Evolutionary conservation across 2,797 vertebrate genomes (phyloP).

Genomic region (Catostomus latipinnis): DNA sequence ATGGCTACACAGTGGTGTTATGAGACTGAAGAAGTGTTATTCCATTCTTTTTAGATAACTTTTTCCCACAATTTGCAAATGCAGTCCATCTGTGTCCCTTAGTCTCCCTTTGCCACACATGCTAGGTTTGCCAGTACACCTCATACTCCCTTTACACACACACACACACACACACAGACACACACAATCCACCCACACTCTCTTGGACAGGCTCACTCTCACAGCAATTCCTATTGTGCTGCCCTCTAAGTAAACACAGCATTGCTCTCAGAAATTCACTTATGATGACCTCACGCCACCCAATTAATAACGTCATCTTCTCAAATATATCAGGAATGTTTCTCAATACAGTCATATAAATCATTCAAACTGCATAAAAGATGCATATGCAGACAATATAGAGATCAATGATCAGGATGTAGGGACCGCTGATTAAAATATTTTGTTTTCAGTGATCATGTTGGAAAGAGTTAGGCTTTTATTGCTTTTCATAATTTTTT

Average conservation of each 20-base stretch:
- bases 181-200: slow-evolving; percentile 59
- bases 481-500: too few species aligned
- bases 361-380: not conserved
- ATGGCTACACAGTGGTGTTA: slow-evolving; percentile 44
- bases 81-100: slow-evolving; percentile 61
- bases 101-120: slow-evolving; percentile 56
- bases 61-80: slow-evolving; percentile 56
- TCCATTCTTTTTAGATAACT: slow-evolving; percentile 48
- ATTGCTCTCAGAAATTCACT: slow-evolving; percentile 33
- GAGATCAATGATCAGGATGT: not conserved
- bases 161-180: not conserved
- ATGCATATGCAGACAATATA: slow-evolving; percentile 5
- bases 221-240: slow-evolving; percentile 49
- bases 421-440: too few species aligned
- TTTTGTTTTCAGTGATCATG: too few species aligned
- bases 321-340: not conserved
- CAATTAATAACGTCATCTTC: not conserved
- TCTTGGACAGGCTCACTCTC: slow-evolving; percentile 44
- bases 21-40: slow-evolving; percentile 44
- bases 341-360: not conserved
- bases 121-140: slow-evolving; percentile 56
- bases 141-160: slow-evolving; percentile 46
- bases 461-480: too few species aligned
- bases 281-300: slow-evolving; percentile 24
- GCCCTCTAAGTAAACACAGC: slow-evolving; percentile 26